Conservation (phyloP, 2,797 vertebrate species). For the Acanthurus lineatus region DNA sequence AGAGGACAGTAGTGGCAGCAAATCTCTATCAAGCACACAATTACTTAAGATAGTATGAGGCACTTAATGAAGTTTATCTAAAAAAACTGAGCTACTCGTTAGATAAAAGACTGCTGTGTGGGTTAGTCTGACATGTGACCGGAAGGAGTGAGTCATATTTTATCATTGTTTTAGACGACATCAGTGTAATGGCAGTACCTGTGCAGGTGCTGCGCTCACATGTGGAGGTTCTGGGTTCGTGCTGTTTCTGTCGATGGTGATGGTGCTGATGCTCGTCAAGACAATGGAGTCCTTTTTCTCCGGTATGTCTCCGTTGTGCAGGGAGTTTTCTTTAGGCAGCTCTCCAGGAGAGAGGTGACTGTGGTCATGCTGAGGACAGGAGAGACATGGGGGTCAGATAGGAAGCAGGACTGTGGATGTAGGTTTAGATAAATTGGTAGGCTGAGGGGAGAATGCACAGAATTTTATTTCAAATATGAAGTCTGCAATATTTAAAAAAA, state of each 20-base stretch:
- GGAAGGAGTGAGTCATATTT: background rate
- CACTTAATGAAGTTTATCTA: slow-evolving; percentile 12
- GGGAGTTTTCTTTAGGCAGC: slow-evolving; percentile 52
- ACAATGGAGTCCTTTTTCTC: slow-evolving; percentile 71
- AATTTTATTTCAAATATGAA: no score
- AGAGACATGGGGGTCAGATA: background rate
- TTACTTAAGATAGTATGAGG: slow-evolving; percentile 3
- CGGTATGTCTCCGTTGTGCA: slow-evolving; percentile 67
- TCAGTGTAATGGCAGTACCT: slow-evolving; percentile 36
- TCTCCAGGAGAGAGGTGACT: slow-evolving; percentile 76
- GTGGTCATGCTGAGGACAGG: slow-evolving; percentile 77
- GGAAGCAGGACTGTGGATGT: background rate
- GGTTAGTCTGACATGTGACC: background rate
- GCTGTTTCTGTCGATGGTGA: slow-evolving; percentile 67
- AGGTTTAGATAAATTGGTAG: no score
- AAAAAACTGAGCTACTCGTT: background rate
- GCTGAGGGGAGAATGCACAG: no score
- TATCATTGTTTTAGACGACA: no score
- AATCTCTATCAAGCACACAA: slow-evolving; percentile 12
- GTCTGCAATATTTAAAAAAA: background rate
- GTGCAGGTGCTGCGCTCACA: background rate
- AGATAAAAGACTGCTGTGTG: slow-evolving; percentile 8
- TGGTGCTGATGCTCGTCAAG: slow-evolving; percentile 66
- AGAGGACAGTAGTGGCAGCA: background rate
- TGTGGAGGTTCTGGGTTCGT: slow-evolving; percentile 32